Base-by-base conservation (phyloP, 2,113 vertebrate species). In the Solea solea region DNA sequence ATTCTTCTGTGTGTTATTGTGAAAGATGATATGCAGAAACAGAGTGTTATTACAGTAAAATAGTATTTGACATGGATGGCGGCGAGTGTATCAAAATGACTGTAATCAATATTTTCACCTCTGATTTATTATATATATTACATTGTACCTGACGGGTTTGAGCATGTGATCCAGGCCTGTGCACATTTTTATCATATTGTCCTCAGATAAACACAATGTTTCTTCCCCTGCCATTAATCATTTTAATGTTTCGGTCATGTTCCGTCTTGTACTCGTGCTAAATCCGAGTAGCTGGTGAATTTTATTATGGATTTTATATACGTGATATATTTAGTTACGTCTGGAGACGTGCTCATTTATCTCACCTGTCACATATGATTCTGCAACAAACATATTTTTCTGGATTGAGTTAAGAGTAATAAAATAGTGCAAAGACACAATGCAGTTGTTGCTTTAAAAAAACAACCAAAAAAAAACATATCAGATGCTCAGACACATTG, bases 251-350 rank as follows among this genome's bases (percentile, higher is more conserved):
- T 61, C 14, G 2, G 21, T 27, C 63, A 61, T 25, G 11, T 49
- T 76, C 55, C 72, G 6, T 69, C 72, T 64, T 16, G 1, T 28
- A 16, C 50, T 52, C 27, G 60, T 66, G 68, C 78, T 73, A 66
- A 76, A 70, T 73, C 67, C 34, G 27, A 57, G 34, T 2, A 59
- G n/a, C 58, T n/a, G 0, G 1, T 51, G 55, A 28, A 44, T 62
- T 75, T 75, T 67, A 81, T 78, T 76, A 76, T 78, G 74, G 52
- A 86, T 67, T 78, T 72, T 42, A 80, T 68, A 44, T 21, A 10
- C 3, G 42, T 49, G 68, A 81, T 55, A 74, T 69, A 72, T 72
- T 76, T 27, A 25, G 57, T 34, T 62, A 61, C 46, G 40, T 53
- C 71, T 58, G 46, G 15, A 66, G 52, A n/a, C 9, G 42, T 3